These are phyloP conservation scores for Cnemophilus loriae DNA, from an alignment of 2,113 vertebrate species.

Conservation along the genomic window DNA sequence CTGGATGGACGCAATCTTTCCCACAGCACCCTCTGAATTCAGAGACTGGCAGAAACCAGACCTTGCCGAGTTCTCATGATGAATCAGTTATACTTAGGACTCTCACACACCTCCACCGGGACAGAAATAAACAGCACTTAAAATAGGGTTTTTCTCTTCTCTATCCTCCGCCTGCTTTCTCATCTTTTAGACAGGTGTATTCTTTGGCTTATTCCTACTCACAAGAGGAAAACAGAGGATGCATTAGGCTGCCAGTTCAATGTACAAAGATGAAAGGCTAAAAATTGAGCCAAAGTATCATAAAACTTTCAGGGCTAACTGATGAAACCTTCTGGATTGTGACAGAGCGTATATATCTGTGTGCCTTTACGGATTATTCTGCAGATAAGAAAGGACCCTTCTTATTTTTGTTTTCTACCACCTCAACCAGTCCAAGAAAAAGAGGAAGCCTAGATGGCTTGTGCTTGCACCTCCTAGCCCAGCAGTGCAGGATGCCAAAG, in stretches of 20 bases:
- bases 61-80: neutral
- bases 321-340: neutral
- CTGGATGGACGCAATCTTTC: neutral
- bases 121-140: neutral
- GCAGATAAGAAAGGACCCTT: neutral
- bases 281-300: neutral
- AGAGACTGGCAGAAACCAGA: neutral
- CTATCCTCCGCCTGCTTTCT: neutral
- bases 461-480: fast-evolving
- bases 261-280: neutral
- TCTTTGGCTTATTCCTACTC: neutral
- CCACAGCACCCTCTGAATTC: neutral
- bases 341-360: neutral
- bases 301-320: neutral
- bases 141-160: neutral
- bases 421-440: neutral
- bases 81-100: neutral
- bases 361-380: neutral
- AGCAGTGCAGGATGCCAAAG: neutral
- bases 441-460: neutral
- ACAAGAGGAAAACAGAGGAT: neutral
- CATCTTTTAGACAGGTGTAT: neutral
- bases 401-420: neutral
- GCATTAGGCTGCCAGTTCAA: neutral
- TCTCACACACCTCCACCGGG: neutral